Conservation (phyloP, 2,113 vertebrate species). For the Chroicocephalus ridibundus region DNA sequence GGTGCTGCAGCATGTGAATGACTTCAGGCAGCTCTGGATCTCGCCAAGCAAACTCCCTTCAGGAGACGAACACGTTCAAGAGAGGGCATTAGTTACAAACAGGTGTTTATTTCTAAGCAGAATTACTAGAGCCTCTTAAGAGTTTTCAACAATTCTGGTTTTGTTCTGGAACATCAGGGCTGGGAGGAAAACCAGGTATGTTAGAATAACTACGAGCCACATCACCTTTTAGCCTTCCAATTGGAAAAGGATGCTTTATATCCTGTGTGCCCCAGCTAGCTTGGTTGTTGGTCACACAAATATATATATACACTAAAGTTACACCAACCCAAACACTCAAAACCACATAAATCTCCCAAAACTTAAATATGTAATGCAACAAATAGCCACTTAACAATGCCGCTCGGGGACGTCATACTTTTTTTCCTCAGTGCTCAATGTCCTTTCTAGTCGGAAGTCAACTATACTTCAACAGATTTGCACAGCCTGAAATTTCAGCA, state of each 20-base stretch:
- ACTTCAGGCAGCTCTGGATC: constrained; percentile 94
- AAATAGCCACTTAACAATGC: neutral
- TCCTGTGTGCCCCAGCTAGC: neutral
- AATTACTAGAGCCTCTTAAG: neutral
- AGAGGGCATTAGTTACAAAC: neutral
- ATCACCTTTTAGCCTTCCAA: neutral
- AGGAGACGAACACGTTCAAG: neutral
- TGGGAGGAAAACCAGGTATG: neutral
- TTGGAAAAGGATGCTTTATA: neutral
- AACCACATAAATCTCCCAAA: neutral
- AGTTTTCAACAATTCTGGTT: neutral
- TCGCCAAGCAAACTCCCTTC: constrained; percentile 96
- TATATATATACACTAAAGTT: neutral
- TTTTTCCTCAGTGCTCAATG: neutral
- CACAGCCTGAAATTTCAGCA: neutral
- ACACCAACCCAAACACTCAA: neutral
- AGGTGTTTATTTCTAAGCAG: rapidly evolving
- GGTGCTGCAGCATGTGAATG: constrained; percentile 98
- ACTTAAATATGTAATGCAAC: neutral
- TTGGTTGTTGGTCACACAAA: neutral
- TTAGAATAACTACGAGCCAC: neutral
- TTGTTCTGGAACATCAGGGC: neutral
- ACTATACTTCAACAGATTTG: neutral
- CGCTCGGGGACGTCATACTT: neutral
- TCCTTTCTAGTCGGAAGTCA: neutral